Conservation (phyloP, 2,797 vertebrate genomes). For the Liasis olivaceus region DNA sequence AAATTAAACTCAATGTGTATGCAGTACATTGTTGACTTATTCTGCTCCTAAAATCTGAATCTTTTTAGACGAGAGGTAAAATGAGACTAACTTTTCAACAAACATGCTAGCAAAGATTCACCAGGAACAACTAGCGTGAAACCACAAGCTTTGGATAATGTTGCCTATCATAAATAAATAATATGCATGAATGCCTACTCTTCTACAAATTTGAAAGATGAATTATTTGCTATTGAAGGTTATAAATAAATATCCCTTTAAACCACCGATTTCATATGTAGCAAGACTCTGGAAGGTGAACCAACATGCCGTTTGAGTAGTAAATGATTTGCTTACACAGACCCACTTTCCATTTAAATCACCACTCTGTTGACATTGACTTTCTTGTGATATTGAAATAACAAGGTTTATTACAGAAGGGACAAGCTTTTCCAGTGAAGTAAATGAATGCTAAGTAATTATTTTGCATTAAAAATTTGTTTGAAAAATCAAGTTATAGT, state of each 20-base stretch:
- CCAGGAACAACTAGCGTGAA: neutral
- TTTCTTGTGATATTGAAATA: slow-evolving; percentile 10
- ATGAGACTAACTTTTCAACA: neutral
- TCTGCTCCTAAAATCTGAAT: neutral
- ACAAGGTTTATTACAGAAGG: neutral
- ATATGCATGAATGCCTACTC: neutral
- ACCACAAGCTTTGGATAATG: neutral
- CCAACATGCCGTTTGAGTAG: neutral
- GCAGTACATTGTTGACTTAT: neutral
- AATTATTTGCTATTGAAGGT: slow-evolving; percentile 4
- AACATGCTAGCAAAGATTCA: neutral
- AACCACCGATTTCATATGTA: neutral
- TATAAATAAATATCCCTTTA: slow-evolving; percentile 15
- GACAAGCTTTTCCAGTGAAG: neutral
- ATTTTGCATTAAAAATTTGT: neutral
- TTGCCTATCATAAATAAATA: neutral
- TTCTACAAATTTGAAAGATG: slow-evolving; percentile 8
- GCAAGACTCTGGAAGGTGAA: neutral
- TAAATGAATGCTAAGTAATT: slow-evolving; percentile 2
- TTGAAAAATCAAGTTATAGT: neutral
- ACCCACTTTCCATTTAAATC: neutral
- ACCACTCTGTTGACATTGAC: neutral
- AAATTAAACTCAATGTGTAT: neutral
- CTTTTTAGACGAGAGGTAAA: neutral
- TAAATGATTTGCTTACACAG: neutral